Percentiles rank a stretch among this genome's conserved stretches.
Evolutionary conservation across 2,888 invertebrate species (phyloP).

Genomic region (Apoda limacodes): DNA sequence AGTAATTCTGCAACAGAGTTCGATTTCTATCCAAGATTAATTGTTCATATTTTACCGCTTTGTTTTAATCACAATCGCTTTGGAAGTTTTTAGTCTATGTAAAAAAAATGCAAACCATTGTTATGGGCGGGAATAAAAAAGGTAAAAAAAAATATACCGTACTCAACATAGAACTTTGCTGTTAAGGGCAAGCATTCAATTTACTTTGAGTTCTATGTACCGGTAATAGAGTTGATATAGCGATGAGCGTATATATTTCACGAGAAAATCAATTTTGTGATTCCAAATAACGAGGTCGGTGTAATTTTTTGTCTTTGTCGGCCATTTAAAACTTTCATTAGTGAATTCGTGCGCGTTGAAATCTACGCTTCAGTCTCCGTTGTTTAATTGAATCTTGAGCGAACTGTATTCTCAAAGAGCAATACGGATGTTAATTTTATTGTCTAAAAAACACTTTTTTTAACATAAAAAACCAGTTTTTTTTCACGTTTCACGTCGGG

Average conservation of each 20-base stretch:
- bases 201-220: slow-evolving; percentile 10
- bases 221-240: slow-evolving; percentile 10
- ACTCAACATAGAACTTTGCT: slow-evolving; percentile 19
- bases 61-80: slow-evolving; percentile 50
- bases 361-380: slow-evolving; percentile 48
- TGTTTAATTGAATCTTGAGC: slow-evolving; percentile 39
- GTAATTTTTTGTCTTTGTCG: slow-evolving; percentile 47
- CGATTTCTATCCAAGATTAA: slow-evolving; percentile 59
- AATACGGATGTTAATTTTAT: no score
- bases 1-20: no score
- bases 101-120: slow-evolving; percentile 56
- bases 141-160: slow-evolving; percentile 48
- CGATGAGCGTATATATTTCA: slow-evolving; percentile 16
- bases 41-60: slow-evolving; percentile 50
- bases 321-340: slow-evolving; percentile 66
- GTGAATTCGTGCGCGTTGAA: slow-evolving; percentile 52
- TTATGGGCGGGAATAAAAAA: slow-evolving; percentile 53
- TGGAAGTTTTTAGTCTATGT: slow-evolving; percentile 50
- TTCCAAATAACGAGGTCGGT: slow-evolving; percentile 56
- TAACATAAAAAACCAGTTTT: no score
- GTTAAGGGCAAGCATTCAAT: background rate
- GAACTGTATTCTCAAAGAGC: no score
- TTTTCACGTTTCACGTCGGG: no score
- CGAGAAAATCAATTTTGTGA: slow-evolving; percentile 36
- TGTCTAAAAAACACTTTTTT: no score